Conservation (phyloP, 2,888 invertebrate genomes). For the Ecliptopera silaceata region DNA sequence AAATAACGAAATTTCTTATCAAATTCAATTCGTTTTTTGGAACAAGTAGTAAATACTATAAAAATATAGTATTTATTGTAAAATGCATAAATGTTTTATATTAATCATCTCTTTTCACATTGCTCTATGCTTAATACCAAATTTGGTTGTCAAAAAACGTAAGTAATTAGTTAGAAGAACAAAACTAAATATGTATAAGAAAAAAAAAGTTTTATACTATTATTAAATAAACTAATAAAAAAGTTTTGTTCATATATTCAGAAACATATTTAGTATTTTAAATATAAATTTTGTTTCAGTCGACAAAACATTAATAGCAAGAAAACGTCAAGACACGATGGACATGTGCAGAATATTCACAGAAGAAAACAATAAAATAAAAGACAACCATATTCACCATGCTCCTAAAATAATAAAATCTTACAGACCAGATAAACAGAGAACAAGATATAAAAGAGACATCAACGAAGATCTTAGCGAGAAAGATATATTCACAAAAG, state of each 20-base stretch:
- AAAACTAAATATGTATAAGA: neutral
- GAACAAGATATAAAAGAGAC: conserved; percentile 9
- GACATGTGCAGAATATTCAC: conserved; percentile 70
- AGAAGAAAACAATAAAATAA: conserved; percentile 45
- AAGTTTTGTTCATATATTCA: too few species aligned
- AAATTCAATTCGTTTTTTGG: neutral
- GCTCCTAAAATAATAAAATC: conserved; percentile 28
- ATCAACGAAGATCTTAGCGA: neutral
- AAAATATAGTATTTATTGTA: conserved; percentile 1
- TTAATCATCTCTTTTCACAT: conserved; percentile 40
- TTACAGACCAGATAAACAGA: conserved; percentile 9
- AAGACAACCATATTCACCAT: conserved; percentile 24
- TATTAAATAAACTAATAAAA: too few species aligned
- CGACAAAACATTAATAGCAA: conserved; percentile 60
- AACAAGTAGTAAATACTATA: neutral
- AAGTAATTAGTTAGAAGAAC: conserved; percentile 38
- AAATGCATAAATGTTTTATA: conserved; percentile 16
- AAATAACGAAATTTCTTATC: conserved; percentile 2
- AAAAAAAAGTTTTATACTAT: too few species aligned
- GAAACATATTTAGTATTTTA: too few species aligned
- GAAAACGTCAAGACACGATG: conserved; percentile 66
- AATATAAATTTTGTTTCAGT: conserved; percentile 49
- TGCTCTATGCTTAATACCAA: conserved; percentile 53
- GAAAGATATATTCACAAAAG: neutral
- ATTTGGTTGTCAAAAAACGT: conserved; percentile 59